Conservation (phyloP, 2,888 invertebrate species). For the Chrysomela aeneicollis region DNA sequence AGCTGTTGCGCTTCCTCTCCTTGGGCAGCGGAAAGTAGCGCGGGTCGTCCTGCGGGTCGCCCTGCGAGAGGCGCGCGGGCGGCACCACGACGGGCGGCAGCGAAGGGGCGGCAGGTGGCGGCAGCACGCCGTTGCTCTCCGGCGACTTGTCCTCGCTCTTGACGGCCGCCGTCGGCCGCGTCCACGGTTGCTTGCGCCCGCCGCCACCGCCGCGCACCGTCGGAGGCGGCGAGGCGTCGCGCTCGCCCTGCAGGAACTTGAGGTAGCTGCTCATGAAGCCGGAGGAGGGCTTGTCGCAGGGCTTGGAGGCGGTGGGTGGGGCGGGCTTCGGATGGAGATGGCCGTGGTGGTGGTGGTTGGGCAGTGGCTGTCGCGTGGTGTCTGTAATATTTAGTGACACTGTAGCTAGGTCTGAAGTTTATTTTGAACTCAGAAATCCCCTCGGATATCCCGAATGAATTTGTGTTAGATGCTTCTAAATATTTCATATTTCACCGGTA, state of each 20-base stretch:
- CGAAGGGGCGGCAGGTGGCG: slow-evolving; percentile 31
- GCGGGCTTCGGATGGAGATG: slow-evolving; percentile 45
- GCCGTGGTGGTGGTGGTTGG: slow-evolving; percentile 41
- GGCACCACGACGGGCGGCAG: slow-evolving; percentile 55
- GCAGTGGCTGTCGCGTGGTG: slow-evolving; percentile 42
- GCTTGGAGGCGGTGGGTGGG: slow-evolving; percentile 64
- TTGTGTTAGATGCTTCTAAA: too few relatives aligned
- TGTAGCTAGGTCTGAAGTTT: too few relatives aligned
- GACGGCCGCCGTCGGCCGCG: slow-evolving; percentile 62
- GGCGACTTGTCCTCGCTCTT: slow-evolving; percentile 47
- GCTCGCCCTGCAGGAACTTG: slow-evolving; percentile 84
- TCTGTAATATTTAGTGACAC: too few relatives aligned
- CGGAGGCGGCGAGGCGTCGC: slow-evolving; percentile 83
- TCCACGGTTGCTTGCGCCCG: slow-evolving; percentile 75
- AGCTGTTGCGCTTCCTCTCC: slow-evolving; percentile 72
- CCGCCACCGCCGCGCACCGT: slow-evolving; percentile 71
- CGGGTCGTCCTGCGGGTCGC: slow-evolving; percentile 72
- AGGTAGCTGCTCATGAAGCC: slow-evolving; percentile 89
- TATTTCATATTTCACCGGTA: too few relatives aligned
- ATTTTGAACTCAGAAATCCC: too few relatives aligned
- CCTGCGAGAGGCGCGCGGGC: slow-evolving; percentile 53
- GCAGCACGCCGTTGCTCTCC: slow-evolving; percentile 47
- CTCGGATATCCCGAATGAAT: too few relatives aligned
- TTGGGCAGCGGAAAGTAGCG: slow-evolving; percentile 75
- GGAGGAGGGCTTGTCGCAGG: slow-evolving; percentile 68